Conservation (phyloP, 2,113 vertebrate species). For the Rhinogobius similis region DNA sequence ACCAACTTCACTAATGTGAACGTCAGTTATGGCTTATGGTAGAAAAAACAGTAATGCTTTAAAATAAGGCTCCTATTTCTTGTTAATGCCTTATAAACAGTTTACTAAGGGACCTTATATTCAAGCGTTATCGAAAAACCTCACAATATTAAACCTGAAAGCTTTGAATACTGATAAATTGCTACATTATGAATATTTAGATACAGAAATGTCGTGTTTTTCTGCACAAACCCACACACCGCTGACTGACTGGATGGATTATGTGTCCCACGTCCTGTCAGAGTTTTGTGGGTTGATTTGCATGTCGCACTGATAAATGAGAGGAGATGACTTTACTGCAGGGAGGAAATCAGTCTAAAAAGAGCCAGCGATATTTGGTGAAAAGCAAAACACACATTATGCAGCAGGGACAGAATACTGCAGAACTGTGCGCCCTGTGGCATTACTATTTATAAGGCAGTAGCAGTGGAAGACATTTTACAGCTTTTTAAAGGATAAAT, state of each 20-base stretch:
- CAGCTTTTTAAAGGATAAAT: no score
- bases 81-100: no score
- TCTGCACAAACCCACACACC: constrained; percentile 1
- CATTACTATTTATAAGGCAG: constrained; percentile 20
- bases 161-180: background rate
- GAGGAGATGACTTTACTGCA: background rate
- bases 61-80: no score
- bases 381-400: constrained; percentile 18
- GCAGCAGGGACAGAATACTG: constrained; percentile 18
- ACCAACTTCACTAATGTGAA: no score
- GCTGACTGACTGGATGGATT: constrained; percentile 24
- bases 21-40: no score
- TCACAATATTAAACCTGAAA: background rate
- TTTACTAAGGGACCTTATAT: no score
- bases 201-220: background rate
- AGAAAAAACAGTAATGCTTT: no score
- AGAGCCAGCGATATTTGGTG: background rate
- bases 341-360: constrained; percentile 30
- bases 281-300: constrained; percentile 23
- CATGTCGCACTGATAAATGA: constrained; percentile 25
- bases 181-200: background rate
- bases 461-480: constrained; percentile 34
- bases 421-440: background rate
- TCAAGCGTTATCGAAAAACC: background rate
- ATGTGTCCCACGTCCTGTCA: constrained; percentile 14